A percentile compares a stretch with the other conserved stretches of the same genome.
These are phyloP conservation scores for Melipona bicolor DNA, from an alignment of 2,888 invertebrate species.

Conservation along the genomic window DNA sequence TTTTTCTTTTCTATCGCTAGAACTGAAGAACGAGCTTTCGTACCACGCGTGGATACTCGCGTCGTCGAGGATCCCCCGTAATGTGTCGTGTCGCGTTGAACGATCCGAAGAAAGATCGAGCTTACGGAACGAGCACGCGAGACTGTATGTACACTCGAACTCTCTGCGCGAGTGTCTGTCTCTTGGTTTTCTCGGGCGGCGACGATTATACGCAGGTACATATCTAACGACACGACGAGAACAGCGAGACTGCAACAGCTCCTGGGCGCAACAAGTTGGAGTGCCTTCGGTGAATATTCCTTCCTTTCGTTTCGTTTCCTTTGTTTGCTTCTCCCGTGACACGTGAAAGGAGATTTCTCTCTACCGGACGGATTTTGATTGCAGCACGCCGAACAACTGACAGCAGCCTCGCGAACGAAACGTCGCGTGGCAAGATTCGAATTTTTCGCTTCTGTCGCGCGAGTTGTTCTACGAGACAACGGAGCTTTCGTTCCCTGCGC, in stretches of 20 bases:
- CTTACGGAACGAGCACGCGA: not conserved
- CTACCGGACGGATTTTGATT: not conserved
- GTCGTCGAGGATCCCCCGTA: not conserved
- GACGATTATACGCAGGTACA: not conserved
- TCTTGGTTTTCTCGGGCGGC: not conserved
- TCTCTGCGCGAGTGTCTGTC: not conserved
- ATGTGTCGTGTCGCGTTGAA: not conserved
- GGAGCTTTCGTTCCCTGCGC: not conserved
- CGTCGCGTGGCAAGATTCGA: not conserved
- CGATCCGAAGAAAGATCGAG: not conserved
- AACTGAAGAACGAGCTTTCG: not conserved
- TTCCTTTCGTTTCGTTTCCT: slow-evolving; percentile 29
- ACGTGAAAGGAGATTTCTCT: not conserved
- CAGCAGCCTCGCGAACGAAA: not conserved
- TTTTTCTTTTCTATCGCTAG: not conserved
- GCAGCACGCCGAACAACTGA: not conserved
- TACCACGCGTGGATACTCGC: not conserved
- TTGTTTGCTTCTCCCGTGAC: not conserved
- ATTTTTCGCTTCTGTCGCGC: not conserved
- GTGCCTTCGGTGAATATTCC: slow-evolving; percentile 23
- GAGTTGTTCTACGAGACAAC: not conserved
- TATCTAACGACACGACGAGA: slow-evolving; percentile 8
- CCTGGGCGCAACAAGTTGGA: slow-evolving; percentile 50
- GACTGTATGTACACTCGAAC: not conserved
- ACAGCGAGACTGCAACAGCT: slow-evolving; percentile 28